Evolutionary conservation across 1,140 invertebrate genomes (phyloP).

Genomic region (Reticulitermes speratus): DNA sequence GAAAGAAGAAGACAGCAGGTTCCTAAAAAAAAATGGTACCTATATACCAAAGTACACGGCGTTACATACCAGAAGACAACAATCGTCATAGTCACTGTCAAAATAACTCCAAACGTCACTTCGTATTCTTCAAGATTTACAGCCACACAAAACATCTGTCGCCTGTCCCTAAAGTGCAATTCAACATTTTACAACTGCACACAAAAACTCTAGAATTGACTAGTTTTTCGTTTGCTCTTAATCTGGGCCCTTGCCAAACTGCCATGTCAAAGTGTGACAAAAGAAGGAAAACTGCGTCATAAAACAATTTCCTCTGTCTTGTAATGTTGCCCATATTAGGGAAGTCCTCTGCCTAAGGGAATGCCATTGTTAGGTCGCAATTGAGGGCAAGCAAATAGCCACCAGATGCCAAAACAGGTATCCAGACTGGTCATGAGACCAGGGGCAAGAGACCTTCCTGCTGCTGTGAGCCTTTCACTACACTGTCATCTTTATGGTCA

Average conservation of each 20-base stretch:
- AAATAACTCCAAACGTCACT: too few species aligned
- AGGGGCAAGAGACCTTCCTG: constrained; percentile 3
- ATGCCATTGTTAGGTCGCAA: background rate
- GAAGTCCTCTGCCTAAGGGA: background rate
- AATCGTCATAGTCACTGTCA: too few species aligned
- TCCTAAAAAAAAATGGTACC: too few species aligned
- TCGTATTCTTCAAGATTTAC: too few species aligned
- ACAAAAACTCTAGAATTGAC: background rate
- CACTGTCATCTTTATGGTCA: background rate
- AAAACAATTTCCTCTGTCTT: background rate
- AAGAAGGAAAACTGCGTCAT: background rate
- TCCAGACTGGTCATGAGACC: background rate
- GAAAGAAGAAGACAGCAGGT: too few species aligned
- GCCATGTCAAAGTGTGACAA: background rate
- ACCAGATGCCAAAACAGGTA: background rate
- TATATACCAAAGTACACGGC: too few species aligned
- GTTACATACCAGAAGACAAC: too few species aligned
- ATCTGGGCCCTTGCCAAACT: background rate
- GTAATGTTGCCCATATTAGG: background rate
- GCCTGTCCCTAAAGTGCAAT: too few species aligned
- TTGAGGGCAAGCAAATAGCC: constrained; percentile 7
- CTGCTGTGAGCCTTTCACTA: background rate
- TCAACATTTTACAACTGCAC: background rate
- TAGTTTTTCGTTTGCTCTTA: background rate
- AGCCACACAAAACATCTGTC: too few species aligned